Conservation (phyloP, 2,797 vertebrate species). For the Megalops cyprinoides region DNA sequence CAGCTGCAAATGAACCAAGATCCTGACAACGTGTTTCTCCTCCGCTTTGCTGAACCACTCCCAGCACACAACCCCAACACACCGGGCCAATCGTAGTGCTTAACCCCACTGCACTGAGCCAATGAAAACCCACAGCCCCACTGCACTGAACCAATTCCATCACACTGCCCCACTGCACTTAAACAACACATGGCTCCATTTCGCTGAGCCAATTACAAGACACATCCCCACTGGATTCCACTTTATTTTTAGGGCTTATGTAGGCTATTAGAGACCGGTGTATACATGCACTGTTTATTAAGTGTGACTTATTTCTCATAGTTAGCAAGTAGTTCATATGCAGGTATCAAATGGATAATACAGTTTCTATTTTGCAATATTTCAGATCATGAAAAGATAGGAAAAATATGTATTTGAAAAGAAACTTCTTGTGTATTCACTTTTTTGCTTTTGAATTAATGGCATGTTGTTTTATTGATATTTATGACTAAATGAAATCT, state of each 20-base stretch:
- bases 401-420: no score
- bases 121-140: constrained; percentile 4
- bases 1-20: neutral
- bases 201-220: neutral
- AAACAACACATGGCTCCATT: neutral
- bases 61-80: neutral
- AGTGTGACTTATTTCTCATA: neutral
- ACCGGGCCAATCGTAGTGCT: neutral
- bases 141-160: neutral
- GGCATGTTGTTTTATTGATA: neutral
- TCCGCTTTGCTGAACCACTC: neutral
- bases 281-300: no score
- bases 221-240: neutral
- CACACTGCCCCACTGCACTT: neutral
- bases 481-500: neutral
- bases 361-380: neutral
- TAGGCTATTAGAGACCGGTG: neutral
- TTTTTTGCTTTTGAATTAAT: neutral
- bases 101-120: neutral
- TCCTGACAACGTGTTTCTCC: neutral
- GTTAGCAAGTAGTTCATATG: neutral
- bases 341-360: neutral
- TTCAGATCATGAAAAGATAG: no score
- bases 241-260: constrained; percentile 6
- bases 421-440: neutral